These are phyloP conservation scores for Bombylius major DNA, from an alignment of 2,888 invertebrate species.

Conservation along the genomic window DNA sequence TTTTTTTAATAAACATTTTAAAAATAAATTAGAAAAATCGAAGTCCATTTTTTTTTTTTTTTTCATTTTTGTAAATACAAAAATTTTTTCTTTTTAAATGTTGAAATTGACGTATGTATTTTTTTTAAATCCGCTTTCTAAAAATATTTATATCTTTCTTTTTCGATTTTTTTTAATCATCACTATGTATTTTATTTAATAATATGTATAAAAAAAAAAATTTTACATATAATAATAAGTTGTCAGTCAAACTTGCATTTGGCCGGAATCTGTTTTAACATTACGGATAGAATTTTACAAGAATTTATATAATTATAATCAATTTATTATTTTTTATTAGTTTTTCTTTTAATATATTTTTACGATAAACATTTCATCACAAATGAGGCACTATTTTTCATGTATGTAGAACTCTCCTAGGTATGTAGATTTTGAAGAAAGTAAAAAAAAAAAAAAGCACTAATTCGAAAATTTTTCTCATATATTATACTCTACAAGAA, in stretches of 20 bases:
- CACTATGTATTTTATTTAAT: too few relatives aligned
- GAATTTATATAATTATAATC: too few relatives aligned
- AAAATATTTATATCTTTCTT: neutral
- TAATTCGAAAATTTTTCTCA: too few relatives aligned
- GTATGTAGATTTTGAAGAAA: too few relatives aligned
- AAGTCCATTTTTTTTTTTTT: slow-evolving; percentile 32
- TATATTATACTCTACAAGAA: too few relatives aligned
- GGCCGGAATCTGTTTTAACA: slow-evolving; percentile 28
- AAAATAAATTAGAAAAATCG: slow-evolving; percentile 27
- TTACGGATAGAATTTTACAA: neutral
- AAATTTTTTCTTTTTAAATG: too few relatives aligned
- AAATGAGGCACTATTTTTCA: neutral
- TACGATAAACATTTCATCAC: neutral
- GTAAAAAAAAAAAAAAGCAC: too few relatives aligned
- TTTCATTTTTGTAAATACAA: neutral
- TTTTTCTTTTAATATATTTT: neutral
- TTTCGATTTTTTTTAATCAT: neutral
- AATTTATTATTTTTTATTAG: neutral
- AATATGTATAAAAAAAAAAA: too few relatives aligned
- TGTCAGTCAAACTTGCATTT: slow-evolving; percentile 36
- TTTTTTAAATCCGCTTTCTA: neutral
- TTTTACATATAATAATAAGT: neutral
- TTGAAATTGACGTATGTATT: neutral
- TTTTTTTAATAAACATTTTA: slow-evolving; percentile 7
- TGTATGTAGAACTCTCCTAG: neutral